phyloP scores from a whole-genome alignment of 2,113 vertebrate genomes.

The Haemorhous mexicanus region DNA sequence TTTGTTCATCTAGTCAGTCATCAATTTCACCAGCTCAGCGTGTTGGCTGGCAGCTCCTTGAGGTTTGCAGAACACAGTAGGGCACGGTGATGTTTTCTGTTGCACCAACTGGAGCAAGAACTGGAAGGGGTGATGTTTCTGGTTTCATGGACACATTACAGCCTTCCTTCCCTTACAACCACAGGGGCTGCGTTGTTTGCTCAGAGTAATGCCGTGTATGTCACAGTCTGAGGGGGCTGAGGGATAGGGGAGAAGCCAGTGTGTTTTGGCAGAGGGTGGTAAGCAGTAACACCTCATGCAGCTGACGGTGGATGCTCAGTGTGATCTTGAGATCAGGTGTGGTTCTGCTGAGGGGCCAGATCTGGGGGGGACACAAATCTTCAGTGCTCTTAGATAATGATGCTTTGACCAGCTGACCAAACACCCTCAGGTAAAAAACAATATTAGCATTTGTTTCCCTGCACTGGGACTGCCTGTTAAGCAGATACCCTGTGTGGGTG shows the following conservation, averaged over 20 bases:
- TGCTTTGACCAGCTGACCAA: background rate
- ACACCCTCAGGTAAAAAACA: background rate
- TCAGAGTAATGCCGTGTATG: background rate
- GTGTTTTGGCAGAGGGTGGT: background rate
- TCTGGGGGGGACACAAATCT: background rate
- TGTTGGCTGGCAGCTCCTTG: conserved; percentile 42
- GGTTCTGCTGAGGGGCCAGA: background rate
- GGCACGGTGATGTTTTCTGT: background rate
- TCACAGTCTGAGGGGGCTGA: fast-evolving
- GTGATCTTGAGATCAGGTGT: background rate
- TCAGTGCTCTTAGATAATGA: background rate
- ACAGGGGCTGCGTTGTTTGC: background rate
- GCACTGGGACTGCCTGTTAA: background rate
- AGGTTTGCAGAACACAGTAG: background rate
- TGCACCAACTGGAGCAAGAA: background rate
- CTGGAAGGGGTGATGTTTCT: background rate
- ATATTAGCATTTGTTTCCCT: background rate
- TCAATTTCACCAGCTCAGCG: conserved; percentile 40
- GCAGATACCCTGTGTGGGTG: background rate
- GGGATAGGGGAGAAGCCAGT: background rate
- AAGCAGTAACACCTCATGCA: background rate
- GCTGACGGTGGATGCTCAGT: background rate
- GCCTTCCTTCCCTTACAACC: background rate
- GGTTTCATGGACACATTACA: background rate
- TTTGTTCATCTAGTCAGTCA: conserved; percentile 34